Percentiles rank a stretch among this genome's conserved stretches.
Conservation (phyloP, 2,797 vertebrate genomes). For the Notolepis coatsorum region DNA sequence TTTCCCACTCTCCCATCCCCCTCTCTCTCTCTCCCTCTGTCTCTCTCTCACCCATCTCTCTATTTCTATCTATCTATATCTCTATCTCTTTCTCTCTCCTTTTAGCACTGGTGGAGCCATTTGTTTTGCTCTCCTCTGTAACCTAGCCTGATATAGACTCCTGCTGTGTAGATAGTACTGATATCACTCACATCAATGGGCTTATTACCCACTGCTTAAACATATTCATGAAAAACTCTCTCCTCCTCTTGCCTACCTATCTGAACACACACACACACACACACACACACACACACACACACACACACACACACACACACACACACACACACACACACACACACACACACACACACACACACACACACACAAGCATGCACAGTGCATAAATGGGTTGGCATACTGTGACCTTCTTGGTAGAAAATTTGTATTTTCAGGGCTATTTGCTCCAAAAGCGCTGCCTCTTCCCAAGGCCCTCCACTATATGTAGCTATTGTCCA, state of each 20-base stretch:
- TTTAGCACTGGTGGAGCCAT: conserved; percentile 63
- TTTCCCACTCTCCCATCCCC: background rate
- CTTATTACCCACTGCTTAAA: conserved; percentile 75
- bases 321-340: conserved; percentile 6
- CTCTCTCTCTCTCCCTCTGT: background rate
- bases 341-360: background rate
- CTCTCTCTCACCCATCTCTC: background rate
- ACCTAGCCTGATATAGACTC: conserved; percentile 68
- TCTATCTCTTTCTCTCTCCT: background rate
- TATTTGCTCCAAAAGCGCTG: conserved; percentile 38
- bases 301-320: conserved; percentile 10
- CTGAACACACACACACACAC: conserved; percentile 27
- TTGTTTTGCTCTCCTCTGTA: conserved; percentile 74
- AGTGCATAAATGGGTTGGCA: background rate
- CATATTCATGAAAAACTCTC: conserved; percentile 78
- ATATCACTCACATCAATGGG: conserved; percentile 75
- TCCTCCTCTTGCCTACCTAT: conserved; percentile 24
- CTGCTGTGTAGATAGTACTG: conserved; percentile 66
- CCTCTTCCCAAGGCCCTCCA: conserved; percentile 25
- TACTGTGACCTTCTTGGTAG: conserved; percentile 41
- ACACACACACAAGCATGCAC: background rate
- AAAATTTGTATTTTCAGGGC: conserved; percentile 54
- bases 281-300: conserved; percentile 9
- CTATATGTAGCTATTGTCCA: conserved; percentile 5
- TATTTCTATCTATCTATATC: background rate